Evolutionary conservation across 1,140 invertebrate genomes (phyloP), one percentile per base, ranked within the genome.

Genomic region (Monomorium pharaonis): DNA sequence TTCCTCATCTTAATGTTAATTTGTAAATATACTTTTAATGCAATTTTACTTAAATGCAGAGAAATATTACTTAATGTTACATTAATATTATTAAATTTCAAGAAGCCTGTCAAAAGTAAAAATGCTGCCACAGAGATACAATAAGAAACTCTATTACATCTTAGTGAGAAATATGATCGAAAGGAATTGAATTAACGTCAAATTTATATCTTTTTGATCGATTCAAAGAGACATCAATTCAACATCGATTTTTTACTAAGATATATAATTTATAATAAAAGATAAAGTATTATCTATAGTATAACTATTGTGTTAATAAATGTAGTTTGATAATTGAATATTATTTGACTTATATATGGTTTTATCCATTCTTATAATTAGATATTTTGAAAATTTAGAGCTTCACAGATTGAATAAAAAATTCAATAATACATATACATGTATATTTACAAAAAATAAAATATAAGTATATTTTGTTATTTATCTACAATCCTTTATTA

Each of bases 271-370:
- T n/a, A n/a, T n/a, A 33, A 24, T 51, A 16, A 72, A 58, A 58
- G 10, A 58, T 58, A 33, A 33, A 72, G 6, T 56, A 70, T 42
- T 44, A 60, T 58, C 1, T 5, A 60, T 58, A 72, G 44, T 18
- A n/a, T 18, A 6, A 72, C 90, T 89, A 89, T 89, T 91, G 76
- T 54, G 49, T 85, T 60, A 92, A 91, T 91, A 89, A 92, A 92
- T 10, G 9, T 54, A 87, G 14, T n/a, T 67, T 87, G 54, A 86
- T 69, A 65, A 47, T 78, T 33, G 21, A 47, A 42, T 7, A 44
- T 58, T 44, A 58, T 72, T 72, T 70, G 33, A 10, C 16, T 6
- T 27, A 14, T 33, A 37, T 3, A 3, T 3, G 51, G 30, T 21
- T 51, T 62, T 60, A 37, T 21, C 0, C 6, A 60, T 44, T 60